A percentile compares a stretch with the other conserved stretches of the same genome.
phyloP scores from a whole-genome alignment of 2,888 invertebrate genomes.

The Hydriomena furcata region DNA sequence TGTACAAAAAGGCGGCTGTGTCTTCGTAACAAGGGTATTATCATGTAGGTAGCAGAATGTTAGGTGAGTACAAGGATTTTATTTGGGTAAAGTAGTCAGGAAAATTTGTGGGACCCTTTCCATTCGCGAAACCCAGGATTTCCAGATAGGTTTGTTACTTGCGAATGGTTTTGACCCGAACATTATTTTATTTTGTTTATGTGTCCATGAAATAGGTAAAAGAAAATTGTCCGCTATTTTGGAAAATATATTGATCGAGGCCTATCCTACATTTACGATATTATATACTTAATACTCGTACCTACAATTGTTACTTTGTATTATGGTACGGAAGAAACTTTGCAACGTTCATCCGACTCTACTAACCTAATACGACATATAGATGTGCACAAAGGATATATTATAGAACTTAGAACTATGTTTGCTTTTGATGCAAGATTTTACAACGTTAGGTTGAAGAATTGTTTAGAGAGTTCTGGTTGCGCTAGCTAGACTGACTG shows the following conservation, averaged over 20 bases:
- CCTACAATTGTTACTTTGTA: too few species aligned
- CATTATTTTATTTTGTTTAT: conserved; percentile 21
- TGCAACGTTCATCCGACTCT: too few species aligned
- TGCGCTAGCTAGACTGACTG: too few species aligned
- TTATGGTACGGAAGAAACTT: too few species aligned
- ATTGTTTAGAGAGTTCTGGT: too few species aligned
- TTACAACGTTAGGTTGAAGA: too few species aligned
- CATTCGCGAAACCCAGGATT: conserved; percentile 5
- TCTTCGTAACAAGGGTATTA: conserved; percentile 18
- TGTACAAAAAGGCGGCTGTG: neutral
- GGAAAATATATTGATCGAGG: neutral
- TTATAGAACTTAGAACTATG: too few species aligned
- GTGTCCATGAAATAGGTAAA: conserved; percentile 3
- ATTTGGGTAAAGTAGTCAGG: conserved; percentile 21
- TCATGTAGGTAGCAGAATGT: conserved; percentile 10
- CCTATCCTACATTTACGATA: too few species aligned
- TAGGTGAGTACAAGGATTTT: conserved; percentile 21
- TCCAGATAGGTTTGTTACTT: conserved; percentile 15
- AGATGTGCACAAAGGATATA: too few species aligned
- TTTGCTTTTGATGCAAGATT: too few species aligned
- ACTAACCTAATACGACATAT: too few species aligned
- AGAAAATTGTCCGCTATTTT: neutral
- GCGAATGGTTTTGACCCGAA: conserved; percentile 20
- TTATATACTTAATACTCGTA: too few species aligned
- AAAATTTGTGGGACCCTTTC: conserved; percentile 15